Evolutionary conservation across 1,140 invertebrate genomes (phyloP), one percentile per base, ranked within the genome.

Genomic region (Mya arenaria): DNA sequence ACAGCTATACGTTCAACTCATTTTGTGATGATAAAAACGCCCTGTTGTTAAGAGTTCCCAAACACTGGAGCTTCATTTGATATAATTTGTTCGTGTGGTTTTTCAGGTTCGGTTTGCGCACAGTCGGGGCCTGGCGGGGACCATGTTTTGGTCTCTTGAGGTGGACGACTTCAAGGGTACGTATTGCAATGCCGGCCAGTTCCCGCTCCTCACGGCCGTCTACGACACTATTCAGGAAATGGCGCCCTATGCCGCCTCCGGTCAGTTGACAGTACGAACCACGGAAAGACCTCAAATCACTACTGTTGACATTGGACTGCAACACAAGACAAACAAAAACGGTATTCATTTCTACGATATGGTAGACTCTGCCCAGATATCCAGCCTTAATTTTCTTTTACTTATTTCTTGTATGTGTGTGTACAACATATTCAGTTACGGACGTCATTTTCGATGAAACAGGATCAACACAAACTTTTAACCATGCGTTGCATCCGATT

Each of bases 121-220:
- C n/a, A 78, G 86, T 5, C 65, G 83, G 15, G 82, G 82, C 23
- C 63, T 91, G 32, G 90, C 71, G 4, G 91, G 91, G 10, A 89
- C 88, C 4, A 96, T 96, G 77, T 95, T 97, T 1, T 99, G 97
- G 92, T 87, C 89, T 25, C 75, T 91, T 8, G 91, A 90, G 66
- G 86, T 91, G 80, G 96, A 96, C 75, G 91, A 92, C 78, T 92
- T 92, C 73, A 83, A 58, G 15, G 89, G 88, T n/a, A 72, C 66
- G 10, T 78, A 72, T 56, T 92, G 91, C 81, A 83, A 85, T 44
- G 89, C 92, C 48, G 94, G 95, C 23, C 90, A 94, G 5, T 93
- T 94, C 23, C 95, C 94, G 8, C 94, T 79, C 91, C 94, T 34
- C 92, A 94, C 0, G 86, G 81, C 89, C 13, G 92, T 92, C 1